Evolutionary conservation across 2,888 invertebrate genomes (phyloP).

Genomic region (Lochmaea crataegi): DNA sequence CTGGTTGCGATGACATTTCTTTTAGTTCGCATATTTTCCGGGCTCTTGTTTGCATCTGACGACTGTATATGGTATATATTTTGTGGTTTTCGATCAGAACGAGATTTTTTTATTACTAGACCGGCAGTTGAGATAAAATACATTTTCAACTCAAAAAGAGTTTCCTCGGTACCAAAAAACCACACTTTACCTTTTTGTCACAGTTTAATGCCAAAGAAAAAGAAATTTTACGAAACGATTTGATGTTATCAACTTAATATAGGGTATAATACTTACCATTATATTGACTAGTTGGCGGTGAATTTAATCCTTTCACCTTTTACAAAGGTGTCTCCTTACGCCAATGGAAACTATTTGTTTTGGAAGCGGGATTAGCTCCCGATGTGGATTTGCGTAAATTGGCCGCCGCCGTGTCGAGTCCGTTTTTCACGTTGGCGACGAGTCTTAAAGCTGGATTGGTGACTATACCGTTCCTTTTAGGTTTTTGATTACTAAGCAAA

Average conservation of each 20-base stretch:
- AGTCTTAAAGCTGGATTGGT: conserved; percentile 88
- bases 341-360: conserved; percentile 85
- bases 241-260: not conserved
- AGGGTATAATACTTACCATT: conserved; percentile 47
- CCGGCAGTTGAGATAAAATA: too few relatives aligned
- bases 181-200: too few relatives aligned
- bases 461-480: conserved; percentile 86
- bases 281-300: conserved; percentile 56
- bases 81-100: too few relatives aligned
- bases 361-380: conserved; percentile 72
- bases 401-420: conserved; percentile 74
- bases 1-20: too few relatives aligned
- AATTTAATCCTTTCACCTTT: conserved; percentile 37
- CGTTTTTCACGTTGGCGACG: conserved; percentile 81
- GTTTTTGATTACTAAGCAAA: conserved; percentile 65
- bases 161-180: too few relatives aligned
- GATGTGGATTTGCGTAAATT: conserved; percentile 73
- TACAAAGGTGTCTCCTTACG: conserved; percentile 84
- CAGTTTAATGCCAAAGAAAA: too few relatives aligned
- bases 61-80: too few relatives aligned
- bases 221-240: too few relatives aligned
- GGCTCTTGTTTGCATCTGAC: too few relatives aligned
- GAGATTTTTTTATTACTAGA: too few relatives aligned
- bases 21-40: too few relatives aligned
- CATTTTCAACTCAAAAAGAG: too few relatives aligned